Percentiles rank a stretch among this genome's conserved stretches.
phyloP scores from a whole-genome alignment of 2,888 invertebrate genomes.

The Ecliptopera silaceata region DNA sequence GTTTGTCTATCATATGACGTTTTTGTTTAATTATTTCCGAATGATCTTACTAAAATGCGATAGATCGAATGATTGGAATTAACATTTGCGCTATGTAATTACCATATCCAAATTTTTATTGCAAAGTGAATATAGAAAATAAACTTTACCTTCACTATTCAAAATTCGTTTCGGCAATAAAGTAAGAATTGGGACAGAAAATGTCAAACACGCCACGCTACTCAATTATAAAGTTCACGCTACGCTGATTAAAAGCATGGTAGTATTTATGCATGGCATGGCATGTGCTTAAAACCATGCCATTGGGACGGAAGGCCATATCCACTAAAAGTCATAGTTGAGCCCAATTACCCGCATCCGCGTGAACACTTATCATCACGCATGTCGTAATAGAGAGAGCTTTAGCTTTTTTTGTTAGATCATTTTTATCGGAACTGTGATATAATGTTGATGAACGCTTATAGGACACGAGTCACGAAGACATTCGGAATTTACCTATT shows the following conservation, averaged over 20 bases:
- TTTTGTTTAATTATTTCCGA: background rate
- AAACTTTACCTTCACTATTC: background rate
- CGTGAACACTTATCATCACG: slow-evolving; percentile 45
- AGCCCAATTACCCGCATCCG: slow-evolving; percentile 33
- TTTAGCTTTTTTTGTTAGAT: slow-evolving; percentile 36
- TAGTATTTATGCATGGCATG: background rate
- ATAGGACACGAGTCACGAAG: slow-evolving; percentile 12
- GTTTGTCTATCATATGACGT: too few relatives aligned
- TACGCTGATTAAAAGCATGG: slow-evolving; percentile 3
- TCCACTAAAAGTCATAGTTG: slow-evolving; percentile 30
- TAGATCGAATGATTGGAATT: background rate
- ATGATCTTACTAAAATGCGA: background rate
- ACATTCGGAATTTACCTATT: background rate
- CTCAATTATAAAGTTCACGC: slow-evolving; percentile 19
- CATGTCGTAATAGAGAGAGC: slow-evolving; percentile 55
- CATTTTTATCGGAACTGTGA: slow-evolving; percentile 31
- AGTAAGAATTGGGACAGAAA: slow-evolving; percentile 23
- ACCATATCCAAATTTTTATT: too few relatives aligned
- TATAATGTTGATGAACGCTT: slow-evolving; percentile 20
- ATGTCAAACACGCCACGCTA: slow-evolving; percentile 21
- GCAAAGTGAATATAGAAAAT: too few relatives aligned
- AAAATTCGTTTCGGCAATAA: slow-evolving; percentile 14
- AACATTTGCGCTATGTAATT: too few relatives aligned
- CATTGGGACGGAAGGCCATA: slow-evolving; percentile 13
- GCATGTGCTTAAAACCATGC: slow-evolving; percentile 12